These are phyloP conservation scores for Semicossyphus pulcher DNA, from an alignment of 2,113 vertebrate species.

Conservation along the genomic window DNA sequence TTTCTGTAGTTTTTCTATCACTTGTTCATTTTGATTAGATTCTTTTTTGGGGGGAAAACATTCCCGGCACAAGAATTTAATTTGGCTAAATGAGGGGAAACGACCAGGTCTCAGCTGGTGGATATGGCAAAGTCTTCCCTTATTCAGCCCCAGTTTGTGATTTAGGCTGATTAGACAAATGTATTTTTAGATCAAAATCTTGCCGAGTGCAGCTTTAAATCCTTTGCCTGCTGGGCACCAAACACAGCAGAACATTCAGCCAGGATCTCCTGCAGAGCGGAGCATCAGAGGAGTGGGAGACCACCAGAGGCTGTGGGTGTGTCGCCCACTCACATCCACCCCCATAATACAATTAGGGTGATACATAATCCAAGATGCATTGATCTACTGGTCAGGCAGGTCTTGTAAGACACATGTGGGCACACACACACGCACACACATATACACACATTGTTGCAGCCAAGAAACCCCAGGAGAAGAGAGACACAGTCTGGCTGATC, in stretches of 20 bases:
- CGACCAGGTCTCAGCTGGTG: not conserved
- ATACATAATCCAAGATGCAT: conserved; percentile 82
- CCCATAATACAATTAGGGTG: conserved; percentile 71
- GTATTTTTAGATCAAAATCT: conserved; percentile 62
- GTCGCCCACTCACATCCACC: conserved; percentile 60
- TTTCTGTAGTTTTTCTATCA: conserved; percentile 1
- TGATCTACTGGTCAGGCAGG: conserved; percentile 64
- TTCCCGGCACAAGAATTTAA: not conserved
- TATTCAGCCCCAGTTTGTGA: conserved; percentile 30
- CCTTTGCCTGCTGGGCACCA: conserved; percentile 41
- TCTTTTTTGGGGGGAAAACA: conserved; percentile 8
- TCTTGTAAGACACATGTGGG: conserved; percentile 31
- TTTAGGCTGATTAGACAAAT: conserved; percentile 56
- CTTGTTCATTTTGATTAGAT: conserved; percentile 1
- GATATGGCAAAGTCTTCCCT: conserved; percentile 5
- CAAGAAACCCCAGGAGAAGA: conserved; percentile 71
- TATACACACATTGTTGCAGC: conserved; percentile 7
- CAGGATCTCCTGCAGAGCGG: not conserved
- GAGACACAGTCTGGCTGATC: conserved; percentile 61
- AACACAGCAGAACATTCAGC: conserved; percentile 30
- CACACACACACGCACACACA: conserved; percentile 7
- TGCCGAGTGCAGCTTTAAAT: conserved; percentile 54
- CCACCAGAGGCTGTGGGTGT: conserved; percentile 20
- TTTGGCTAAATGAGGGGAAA: conserved; percentile 10
- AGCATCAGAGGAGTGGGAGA: conserved; percentile 6